Base-by-base conservation (phyloP, 2,113 vertebrate genomes). In the Turdus rufiventris region DNA sequence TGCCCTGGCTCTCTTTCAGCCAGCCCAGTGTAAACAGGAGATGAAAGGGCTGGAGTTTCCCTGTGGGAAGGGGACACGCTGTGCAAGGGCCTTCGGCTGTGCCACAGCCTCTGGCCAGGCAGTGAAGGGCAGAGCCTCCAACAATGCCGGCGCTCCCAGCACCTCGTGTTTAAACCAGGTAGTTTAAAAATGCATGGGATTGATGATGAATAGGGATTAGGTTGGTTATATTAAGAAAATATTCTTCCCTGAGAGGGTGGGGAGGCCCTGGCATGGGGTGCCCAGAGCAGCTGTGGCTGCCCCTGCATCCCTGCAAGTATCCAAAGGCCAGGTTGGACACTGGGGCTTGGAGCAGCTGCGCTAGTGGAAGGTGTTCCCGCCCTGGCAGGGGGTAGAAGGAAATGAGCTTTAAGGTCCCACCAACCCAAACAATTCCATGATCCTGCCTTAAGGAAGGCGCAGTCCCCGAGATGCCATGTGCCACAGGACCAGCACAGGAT, bases 111-210 rank as follows among this genome's bases (percentile, higher is more conserved):
- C 51, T 12, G 28, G 38, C 17, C 29, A 18, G 36, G 56, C 23
- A 7, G 50, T 0, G 0, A 51, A 42, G 33, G 68, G 53, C 50
- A 85, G 58, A 58, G 53, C 67, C 82, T 50, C 38, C 26, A 4
- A 1, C 29, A 15, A 3, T 1, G 5, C 26, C 0, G 0, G 40
- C 45, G 50, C 45, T 60, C 31, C 45, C 3, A 1, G 72, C 19
- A 17, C 19, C 2, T 6, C 7, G 13, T 9, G 6, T 71, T 66
- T 34, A 36, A 68, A 83, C 8, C 2, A 21, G 14, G 7, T 12
- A 16, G 29, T 71, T 43, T 8, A 8, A 85, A 60, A 57, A 10
- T 6, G 10, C 33, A 13, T 12, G 12, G 29, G 47, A 23, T 14
- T 13, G 20, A 33, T 24, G 21, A 24, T 3, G 29, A 36, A 51